Evolutionary conservation across 2,888 invertebrate species (phyloP).

Genomic region (Melieria picta): DNA sequence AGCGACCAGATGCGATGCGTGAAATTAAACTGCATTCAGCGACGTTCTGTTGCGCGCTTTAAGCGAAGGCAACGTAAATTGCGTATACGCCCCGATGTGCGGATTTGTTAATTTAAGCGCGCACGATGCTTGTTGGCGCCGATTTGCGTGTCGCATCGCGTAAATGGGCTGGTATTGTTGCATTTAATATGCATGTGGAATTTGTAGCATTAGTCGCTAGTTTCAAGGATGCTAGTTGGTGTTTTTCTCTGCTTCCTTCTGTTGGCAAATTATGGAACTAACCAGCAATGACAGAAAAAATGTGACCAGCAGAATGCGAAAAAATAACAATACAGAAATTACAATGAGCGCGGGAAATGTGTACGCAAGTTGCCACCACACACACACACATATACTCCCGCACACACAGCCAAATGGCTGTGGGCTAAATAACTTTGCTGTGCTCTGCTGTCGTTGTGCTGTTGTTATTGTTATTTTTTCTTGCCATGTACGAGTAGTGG

Average conservation of each 20-base stretch:
- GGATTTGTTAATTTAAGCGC: no score
- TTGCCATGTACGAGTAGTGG: conserved; percentile 7
- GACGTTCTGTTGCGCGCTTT: no score
- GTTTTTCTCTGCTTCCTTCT: not conserved
- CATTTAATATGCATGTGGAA: conserved; percentile 7
- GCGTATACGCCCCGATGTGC: no score
- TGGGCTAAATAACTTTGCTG: not conserved
- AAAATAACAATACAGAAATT: no score
- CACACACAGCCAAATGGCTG: not conserved
- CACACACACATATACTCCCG: not conserved
- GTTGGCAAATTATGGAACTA: conserved; percentile 37
- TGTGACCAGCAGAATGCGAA: not conserved
- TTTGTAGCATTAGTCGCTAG: conserved; percentile 14
- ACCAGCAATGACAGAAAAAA: conserved; percentile 25
- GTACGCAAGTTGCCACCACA: not conserved
- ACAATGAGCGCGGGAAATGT: not conserved
- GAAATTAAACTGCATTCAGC: no score
- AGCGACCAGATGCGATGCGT: no score
- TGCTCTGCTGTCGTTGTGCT: not conserved
- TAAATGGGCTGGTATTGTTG: not conserved
- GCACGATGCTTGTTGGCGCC: no score
- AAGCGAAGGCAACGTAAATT: no score
- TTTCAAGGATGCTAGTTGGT: conserved; percentile 33
- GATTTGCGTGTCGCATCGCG: no score
- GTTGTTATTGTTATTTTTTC: not conserved